These are phyloP conservation scores for Agapetus fuscipes DNA, from an alignment of 2,888 invertebrate species.

Conservation along the genomic window DNA sequence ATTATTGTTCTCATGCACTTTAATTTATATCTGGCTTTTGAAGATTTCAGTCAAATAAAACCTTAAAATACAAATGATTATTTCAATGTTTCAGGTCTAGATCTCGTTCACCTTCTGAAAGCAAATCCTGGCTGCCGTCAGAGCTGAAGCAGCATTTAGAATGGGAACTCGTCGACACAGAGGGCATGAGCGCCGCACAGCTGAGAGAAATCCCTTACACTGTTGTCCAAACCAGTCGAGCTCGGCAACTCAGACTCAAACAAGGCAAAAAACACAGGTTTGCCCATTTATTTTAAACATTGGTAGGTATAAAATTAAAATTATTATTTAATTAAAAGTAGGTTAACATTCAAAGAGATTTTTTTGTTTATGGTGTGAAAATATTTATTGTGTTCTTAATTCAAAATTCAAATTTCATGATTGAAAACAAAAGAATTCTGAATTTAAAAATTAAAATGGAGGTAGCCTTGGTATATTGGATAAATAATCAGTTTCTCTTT, in stretches of 20 bases:
- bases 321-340: too few relatives aligned
- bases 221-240: conserved; percentile 66
- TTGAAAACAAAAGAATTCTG: too few relatives aligned
- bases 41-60: too few relatives aligned
- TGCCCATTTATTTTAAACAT: too few relatives aligned
- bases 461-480: not conserved
- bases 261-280: conserved; percentile 24
- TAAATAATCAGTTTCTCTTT: not conserved
- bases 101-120: conserved; percentile 61
- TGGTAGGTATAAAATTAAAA: too few relatives aligned
- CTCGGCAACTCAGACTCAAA: conserved; percentile 48
- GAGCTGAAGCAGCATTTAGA: conserved; percentile 80
- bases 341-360: too few relatives aligned
- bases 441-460: not conserved
- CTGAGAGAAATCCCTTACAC: conserved; percentile 82
- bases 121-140: conserved; percentile 61
- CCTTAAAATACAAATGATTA: too few relatives aligned
- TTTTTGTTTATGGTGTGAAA: too few relatives aligned
- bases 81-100: conserved; percentile 40
- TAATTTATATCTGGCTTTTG: too few relatives aligned
- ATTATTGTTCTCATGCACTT: too few relatives aligned
- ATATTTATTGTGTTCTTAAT: too few relatives aligned
- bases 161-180: conserved; percentile 78
- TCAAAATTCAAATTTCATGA: too few relatives aligned
- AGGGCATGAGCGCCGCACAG: conserved; percentile 82